Percentiles rank a stretch among this genome's conserved stretches.
Evolutionary conservation across 2,797 vertebrate species (phyloP).

Genomic region (Molothrus aeneus): DNA sequence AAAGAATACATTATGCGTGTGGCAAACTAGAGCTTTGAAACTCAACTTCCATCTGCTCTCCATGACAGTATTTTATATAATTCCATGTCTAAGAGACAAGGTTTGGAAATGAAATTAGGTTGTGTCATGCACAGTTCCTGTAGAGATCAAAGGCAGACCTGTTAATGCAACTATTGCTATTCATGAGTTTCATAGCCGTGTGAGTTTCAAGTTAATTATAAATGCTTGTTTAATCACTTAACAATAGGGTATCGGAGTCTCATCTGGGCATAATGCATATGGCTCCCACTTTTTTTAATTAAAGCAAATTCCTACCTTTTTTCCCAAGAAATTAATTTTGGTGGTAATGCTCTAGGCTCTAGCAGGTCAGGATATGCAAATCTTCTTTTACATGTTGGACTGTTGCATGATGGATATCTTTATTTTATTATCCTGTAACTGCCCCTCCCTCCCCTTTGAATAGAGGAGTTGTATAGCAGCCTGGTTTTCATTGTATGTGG

Average conservation of each 20-base stretch:
- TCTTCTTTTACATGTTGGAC: constrained; percentile 7
- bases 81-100: constrained; percentile 16
- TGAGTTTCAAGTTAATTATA: constrained; percentile 68
- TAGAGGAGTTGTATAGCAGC: not conserved
- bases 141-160: constrained; percentile 58
- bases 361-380: constrained; percentile 23
- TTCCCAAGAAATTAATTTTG: constrained; percentile 52
- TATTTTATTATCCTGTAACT: constrained; percentile 25
- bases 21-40: constrained; percentile 51
- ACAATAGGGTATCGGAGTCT: constrained; percentile 46
- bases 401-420: constrained; percentile 15
- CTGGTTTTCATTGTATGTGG: not conserved
- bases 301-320: constrained; percentile 56
- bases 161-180: constrained; percentile 64
- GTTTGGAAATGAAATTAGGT: constrained; percentile 53
- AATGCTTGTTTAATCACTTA: constrained; percentile 59
- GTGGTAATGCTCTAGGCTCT: constrained; percentile 13
- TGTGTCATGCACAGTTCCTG: constrained; percentile 36
- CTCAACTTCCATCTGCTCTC: not conserved
- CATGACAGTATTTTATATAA: constrained; percentile 12
- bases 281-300: constrained; percentile 44
- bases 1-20: not conserved
- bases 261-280: constrained; percentile 45
- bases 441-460: not conserved
- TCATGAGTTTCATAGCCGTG: constrained; percentile 31